These are phyloP conservation scores for Invenusta paracnida DNA, from an alignment of 2,888 invertebrate species.

Conservation along the genomic window DNA sequence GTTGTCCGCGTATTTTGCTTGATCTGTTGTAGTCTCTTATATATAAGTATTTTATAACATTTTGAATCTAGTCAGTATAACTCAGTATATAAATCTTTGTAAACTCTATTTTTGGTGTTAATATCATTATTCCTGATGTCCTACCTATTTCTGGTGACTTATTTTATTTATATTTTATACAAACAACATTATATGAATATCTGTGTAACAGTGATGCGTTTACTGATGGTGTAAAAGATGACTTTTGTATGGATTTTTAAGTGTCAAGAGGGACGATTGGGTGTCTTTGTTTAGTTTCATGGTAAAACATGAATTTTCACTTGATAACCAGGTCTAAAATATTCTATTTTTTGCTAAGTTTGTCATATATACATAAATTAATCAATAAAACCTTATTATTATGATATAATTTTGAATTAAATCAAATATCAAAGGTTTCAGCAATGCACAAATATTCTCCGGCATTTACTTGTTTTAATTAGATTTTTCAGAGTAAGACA, in stretches of 20 bases:
- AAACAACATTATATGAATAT: too few species aligned
- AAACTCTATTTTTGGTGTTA: too few species aligned
- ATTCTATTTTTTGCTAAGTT: not conserved
- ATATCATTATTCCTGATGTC: too few species aligned
- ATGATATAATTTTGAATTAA: not conserved
- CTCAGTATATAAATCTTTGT: too few species aligned
- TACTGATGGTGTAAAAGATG: slow-evolving; percentile 16
- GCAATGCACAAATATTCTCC: not conserved
- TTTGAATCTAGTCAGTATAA: too few species aligned
- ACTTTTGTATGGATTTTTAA: slow-evolving; percentile 21
- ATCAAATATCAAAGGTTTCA: not conserved
- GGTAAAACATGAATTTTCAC: not conserved
- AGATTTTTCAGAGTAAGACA: slow-evolving; percentile 13
- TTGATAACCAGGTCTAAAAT: not conserved
- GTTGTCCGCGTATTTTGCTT: too few species aligned
- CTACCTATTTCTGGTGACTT: too few species aligned
- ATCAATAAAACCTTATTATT: not conserved
- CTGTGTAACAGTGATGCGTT: too few species aligned
- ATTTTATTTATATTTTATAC: too few species aligned
- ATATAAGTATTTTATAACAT: too few species aligned
- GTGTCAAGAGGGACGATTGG: not conserved
- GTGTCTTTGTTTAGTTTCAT: slow-evolving; percentile 2
- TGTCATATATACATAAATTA: slow-evolving; percentile 3
- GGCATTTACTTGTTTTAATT: slow-evolving; percentile 22
- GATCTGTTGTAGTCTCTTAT: too few species aligned